phyloP scores from a whole-genome alignment of 2,888 invertebrate species.

The Ceraclea dissimilis region DNA sequence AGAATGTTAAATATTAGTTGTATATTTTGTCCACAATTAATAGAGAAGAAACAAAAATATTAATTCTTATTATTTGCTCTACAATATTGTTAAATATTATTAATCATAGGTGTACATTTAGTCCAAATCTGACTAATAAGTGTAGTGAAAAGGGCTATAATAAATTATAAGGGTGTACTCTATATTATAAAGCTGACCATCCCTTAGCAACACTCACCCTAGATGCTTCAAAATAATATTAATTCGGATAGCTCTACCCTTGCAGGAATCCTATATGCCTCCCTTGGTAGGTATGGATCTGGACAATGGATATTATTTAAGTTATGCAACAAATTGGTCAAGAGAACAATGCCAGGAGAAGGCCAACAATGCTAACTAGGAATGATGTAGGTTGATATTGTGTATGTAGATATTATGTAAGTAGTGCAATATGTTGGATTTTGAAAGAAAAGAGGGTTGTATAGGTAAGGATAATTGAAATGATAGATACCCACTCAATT shows the following conservation, averaged over 20 bases:
- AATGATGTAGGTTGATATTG: neutral
- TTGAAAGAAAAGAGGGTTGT: too few species aligned
- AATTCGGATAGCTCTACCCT: neutral
- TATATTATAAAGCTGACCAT: neutral
- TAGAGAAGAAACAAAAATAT: too few species aligned
- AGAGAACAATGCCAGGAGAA: conserved; percentile 21
- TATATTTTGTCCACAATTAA: too few species aligned
- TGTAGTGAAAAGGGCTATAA: conserved; percentile 9
- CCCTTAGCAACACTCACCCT: neutral
- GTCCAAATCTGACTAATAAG: conserved; percentile 14
- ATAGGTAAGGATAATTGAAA: too few species aligned
- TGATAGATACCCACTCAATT: too few species aligned
- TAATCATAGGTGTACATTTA: too few species aligned
- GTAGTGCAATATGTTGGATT: too few species aligned
- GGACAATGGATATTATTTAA: conserved; percentile 23
- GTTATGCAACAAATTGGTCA: conserved; percentile 23
- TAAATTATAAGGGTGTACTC: neutral
- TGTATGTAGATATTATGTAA: too few species aligned
- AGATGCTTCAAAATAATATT: neutral
- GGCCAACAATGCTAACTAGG: neutral
- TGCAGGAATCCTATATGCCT: neutral
- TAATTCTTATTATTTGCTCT: too few species aligned
- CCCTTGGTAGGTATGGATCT: too few species aligned
- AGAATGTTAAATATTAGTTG: too few species aligned
- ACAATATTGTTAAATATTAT: too few species aligned